Evolutionary conservation across 1,140 invertebrate genomes (phyloP).

Genomic region (Drosophila ercepeae): DNA sequence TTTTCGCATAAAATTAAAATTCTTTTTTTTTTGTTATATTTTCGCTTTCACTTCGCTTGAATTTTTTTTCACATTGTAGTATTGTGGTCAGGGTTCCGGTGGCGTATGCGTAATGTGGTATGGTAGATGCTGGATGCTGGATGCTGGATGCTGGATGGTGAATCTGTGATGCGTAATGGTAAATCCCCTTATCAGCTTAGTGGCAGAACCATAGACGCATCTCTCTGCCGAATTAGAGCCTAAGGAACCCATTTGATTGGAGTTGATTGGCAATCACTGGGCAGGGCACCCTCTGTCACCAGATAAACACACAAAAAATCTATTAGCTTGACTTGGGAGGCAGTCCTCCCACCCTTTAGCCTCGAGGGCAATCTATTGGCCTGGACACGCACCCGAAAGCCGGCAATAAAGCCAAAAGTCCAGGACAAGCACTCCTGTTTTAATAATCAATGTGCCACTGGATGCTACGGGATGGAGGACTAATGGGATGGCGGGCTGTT

Average conservation of each 20-base stretch:
- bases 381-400: conserved; percentile 33
- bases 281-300: conserved; percentile 15
- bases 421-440: conserved; percentile 4
- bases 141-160: no score
- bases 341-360: no score
- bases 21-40: neutral
- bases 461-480: conserved; percentile 6
- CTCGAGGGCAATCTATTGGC: conserved; percentile 28
- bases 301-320: conserved; percentile 72
- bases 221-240: no score
- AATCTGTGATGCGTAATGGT: conserved; percentile 43
- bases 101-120: conserved; percentile 65
- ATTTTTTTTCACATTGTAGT: conserved; percentile 22
- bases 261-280: conserved; percentile 73
- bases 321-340: conserved; percentile 65
- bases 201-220: conserved; percentile 36
- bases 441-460: conserved; percentile 50
- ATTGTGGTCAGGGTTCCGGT: conserved; percentile 26
- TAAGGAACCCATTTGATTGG: conserved; percentile 67
- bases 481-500: neutral
- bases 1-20: conserved; percentile 41
- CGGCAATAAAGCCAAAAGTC: conserved; percentile 21
- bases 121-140: no score
- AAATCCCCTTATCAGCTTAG: conserved; percentile 51
- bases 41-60: neutral